A percentile compares a stretch with the other conserved stretches of the same genome.
Conservation (phyloP, 2,113 vertebrate genomes). For the Redunca redunca region DNA sequence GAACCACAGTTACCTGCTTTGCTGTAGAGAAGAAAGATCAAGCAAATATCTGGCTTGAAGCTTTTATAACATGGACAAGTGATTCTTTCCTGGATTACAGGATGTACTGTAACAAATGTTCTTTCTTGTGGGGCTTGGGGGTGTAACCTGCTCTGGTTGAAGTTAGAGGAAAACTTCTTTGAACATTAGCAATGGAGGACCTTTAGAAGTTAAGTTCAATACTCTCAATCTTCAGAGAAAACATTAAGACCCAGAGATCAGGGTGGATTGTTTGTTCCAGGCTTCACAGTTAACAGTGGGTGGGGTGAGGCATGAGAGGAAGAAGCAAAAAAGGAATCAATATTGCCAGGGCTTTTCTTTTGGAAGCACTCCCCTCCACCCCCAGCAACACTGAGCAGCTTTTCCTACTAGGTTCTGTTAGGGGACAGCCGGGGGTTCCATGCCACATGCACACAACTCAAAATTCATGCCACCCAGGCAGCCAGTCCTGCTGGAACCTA, state of each 20-base stretch:
- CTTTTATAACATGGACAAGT: background rate
- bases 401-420: background rate
- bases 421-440: background rate
- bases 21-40: background rate
- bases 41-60: background rate
- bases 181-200: background rate
- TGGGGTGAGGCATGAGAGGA: background rate
- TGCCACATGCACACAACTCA: slow-evolving; percentile 60
- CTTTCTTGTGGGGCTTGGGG: background rate
- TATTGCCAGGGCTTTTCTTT: background rate
- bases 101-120: background rate
- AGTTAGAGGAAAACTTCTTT: slow-evolving; percentile 1
- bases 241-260: background rate
- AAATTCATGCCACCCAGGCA: slow-evolving; percentile 55
- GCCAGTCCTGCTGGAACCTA: slow-evolving; percentile 59
- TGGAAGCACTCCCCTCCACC: background rate
- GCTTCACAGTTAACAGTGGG: background rate
- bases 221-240: slow-evolving; percentile 19
- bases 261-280: background rate
- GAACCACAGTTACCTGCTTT: slow-evolving; percentile 8
- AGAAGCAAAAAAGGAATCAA: background rate
- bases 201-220: slow-evolving; percentile 24
- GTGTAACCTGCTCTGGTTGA: background rate
- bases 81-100: background rate
- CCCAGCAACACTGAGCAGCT: background rate